phyloP scores from a whole-genome alignment of 2,113 vertebrate genomes.

The Menura novaehollandiae region DNA sequence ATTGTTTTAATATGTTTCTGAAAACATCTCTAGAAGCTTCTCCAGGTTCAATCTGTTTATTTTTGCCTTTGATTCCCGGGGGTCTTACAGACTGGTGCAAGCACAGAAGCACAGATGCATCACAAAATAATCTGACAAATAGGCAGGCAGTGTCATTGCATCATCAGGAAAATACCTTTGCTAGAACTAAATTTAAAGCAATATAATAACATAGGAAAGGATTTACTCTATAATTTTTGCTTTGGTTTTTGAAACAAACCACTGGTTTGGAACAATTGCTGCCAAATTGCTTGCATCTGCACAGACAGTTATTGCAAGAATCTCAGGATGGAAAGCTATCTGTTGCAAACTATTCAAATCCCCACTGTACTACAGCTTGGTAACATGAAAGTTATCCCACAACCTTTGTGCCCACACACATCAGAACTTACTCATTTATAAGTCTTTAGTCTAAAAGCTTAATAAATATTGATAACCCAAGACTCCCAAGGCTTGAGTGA shows the following conservation, averaged over 20 bases:
- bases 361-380: not conserved
- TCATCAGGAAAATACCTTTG: constrained; percentile 36
- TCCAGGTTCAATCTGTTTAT: not conserved
- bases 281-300: constrained; percentile 42
- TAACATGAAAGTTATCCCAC: not conserved
- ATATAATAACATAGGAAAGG: not conserved
- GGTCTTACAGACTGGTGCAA: not conserved
- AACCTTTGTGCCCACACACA: not conserved
- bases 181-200: constrained; percentile 35
- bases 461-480: not conserved
- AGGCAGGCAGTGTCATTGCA: not conserved
- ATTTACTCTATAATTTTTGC: constrained; percentile 36
- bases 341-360: not conserved
- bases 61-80: not conserved
- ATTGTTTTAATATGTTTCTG: not conserved
- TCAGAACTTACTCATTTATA: not conserved
- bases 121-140: not conserved
- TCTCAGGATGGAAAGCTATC: constrained; percentile 20
- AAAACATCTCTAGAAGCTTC: not conserved
- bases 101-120: not conserved
- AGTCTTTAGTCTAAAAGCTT: not conserved
- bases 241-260: constrained; percentile 41
- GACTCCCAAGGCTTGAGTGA: not conserved
- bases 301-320: not conserved
- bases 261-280: constrained; percentile 45